These are phyloP conservation scores for Hypotaenidia okinawae DNA, from an alignment of 2,797 vertebrate species.

Conservation along the genomic window DNA sequence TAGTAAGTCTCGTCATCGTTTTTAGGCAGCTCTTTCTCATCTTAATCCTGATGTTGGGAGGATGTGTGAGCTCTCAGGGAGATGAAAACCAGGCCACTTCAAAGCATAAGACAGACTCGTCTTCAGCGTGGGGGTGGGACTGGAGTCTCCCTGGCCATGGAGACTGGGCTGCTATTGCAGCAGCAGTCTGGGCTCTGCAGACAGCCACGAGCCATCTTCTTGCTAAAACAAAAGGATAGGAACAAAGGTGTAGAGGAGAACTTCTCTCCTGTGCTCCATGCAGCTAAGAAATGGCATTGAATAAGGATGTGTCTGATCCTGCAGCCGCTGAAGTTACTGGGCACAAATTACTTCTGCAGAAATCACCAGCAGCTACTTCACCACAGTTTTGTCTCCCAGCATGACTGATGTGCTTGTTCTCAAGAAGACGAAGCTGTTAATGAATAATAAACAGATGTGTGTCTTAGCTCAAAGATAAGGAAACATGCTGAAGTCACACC, in stretches of 20 bases:
- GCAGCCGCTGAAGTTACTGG: background rate
- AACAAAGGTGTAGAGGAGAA: background rate
- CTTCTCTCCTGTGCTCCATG: background rate
- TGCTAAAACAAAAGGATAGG: background rate
- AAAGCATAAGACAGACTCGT: background rate
- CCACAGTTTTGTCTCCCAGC: background rate
- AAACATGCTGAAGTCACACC: background rate
- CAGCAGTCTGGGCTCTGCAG: background rate
- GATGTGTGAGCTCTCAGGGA: background rate
- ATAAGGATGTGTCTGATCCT: background rate
- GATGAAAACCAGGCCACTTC: constrained; percentile 30
- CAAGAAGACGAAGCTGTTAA: background rate
- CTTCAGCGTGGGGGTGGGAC: background rate
- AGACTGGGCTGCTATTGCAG: background rate
- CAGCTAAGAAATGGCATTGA: background rate
- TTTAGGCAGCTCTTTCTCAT: constrained; percentile 18
- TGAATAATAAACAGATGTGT: constrained; percentile 24
- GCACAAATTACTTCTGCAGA: background rate
- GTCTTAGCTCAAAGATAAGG: background rate
- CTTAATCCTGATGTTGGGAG: background rate
- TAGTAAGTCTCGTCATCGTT: background rate
- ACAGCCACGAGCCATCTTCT: background rate
- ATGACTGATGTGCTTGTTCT: background rate
- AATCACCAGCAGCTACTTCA: background rate
- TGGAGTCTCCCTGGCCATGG: background rate